A percentile compares a stretch with the other conserved stretches of the same genome.
phyloP scores from a whole-genome alignment of 2,797 vertebrate species.

The Aulostomus chinensis region DNA sequence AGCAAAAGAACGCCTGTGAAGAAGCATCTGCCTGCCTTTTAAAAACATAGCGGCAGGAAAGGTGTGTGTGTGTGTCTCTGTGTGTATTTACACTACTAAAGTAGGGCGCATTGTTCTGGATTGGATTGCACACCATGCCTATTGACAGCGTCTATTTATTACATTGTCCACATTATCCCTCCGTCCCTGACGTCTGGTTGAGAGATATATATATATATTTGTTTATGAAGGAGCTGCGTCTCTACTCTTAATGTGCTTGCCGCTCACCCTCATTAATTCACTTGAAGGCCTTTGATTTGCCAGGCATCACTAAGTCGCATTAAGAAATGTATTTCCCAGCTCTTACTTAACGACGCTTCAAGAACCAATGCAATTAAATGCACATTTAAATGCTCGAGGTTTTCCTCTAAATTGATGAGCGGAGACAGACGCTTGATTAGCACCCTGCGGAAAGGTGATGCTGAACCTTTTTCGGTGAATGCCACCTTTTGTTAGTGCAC shows the following conservation, averaged over 20 bases:
- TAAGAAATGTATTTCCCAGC: constrained; percentile 80
- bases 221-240: constrained; percentile 68
- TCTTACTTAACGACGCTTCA: constrained; percentile 78
- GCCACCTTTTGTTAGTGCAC: constrained; percentile 22
- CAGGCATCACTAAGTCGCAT: constrained; percentile 81
- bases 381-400: constrained; percentile 67
- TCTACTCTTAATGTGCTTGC: constrained; percentile 71
- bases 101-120: constrained; percentile 40
- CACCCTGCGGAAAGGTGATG: constrained; percentile 52
- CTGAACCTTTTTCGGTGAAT: constrained; percentile 27
- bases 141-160: constrained; percentile 60
- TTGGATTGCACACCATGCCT: constrained; percentile 33
- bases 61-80: constrained; percentile 24
- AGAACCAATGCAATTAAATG: constrained; percentile 80
- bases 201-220: constrained; percentile 73
- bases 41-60: constrained; percentile 37
- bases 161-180: constrained; percentile 45
- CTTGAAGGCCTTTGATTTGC: constrained; percentile 81
- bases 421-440: constrained; percentile 62
- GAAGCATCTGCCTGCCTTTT: constrained; percentile 49
- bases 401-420: constrained; percentile 58
- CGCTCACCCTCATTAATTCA: constrained; percentile 80
- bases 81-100: constrained; percentile 41
- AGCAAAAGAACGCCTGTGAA: constrained; percentile 47
- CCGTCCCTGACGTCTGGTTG: constrained; percentile 57